Percentiles rank a stretch among this genome's conserved stretches.
Conservation (phyloP, 2,888 invertebrate species). For the Electrophaes corylata region DNA sequence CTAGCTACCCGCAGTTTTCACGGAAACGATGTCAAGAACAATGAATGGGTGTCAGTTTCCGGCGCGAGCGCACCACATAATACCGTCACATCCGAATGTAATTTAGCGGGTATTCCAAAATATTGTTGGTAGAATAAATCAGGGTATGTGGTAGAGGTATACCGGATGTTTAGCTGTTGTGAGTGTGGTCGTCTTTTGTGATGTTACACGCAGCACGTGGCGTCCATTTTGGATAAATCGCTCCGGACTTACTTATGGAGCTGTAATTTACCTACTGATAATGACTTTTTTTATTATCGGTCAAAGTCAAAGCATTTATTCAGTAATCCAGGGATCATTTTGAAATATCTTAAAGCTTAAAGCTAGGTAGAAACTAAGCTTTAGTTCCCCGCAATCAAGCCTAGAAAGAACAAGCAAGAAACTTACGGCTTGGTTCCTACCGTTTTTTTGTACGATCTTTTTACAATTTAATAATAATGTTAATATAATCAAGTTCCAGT, state of each 20-base stretch:
- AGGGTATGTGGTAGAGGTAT: conserved; percentile 3
- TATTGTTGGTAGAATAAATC: conserved; percentile 52
- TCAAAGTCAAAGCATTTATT: no score
- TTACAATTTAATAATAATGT: no score
- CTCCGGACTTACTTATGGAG: conserved; percentile 5
- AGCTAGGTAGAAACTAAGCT: no score
- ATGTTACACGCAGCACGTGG: conserved; percentile 21
- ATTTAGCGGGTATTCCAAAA: conserved; percentile 66
- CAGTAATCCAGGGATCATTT: no score
- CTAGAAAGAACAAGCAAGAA: no score
- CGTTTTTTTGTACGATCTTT: no score
- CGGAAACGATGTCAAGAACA: conserved; percentile 64
- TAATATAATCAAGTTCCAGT: no score
- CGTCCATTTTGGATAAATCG: conserved; percentile 12
- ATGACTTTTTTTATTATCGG: background rate
- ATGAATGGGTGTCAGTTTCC: conserved; percentile 67
- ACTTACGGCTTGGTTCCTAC: no score
- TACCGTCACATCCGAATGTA: conserved; percentile 71
- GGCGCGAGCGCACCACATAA: conserved; percentile 69
- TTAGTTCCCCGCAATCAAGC: no score
- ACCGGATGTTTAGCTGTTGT: conserved; percentile 26
- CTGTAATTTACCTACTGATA: conserved; percentile 16
- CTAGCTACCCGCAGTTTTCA: conserved; percentile 29
- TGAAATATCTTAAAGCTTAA: no score
- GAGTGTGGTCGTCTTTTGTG: conserved; percentile 11